Evolutionary conservation across 1,140 invertebrate genomes (phyloP), one percentile per base, ranked within the genome.

Genomic region (Halesus radiatus): DNA sequence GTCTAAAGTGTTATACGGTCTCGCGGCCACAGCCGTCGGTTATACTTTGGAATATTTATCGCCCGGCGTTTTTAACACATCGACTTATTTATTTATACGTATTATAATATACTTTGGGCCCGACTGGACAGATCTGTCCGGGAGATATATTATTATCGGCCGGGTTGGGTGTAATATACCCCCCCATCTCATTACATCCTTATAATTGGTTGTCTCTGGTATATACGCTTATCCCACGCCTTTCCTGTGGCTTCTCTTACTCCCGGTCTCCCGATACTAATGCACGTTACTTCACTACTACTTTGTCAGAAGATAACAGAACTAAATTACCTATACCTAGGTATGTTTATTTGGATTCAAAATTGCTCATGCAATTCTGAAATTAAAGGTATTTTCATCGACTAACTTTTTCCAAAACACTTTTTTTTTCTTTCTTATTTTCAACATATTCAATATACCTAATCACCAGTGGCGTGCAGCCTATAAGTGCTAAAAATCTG

Each of bases 141-240:
- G 75, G 81, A 82, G 70, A 82, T 82, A 82, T 78, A 81, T 81
- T 79, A 70, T 70, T 56, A 54, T 23, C 32, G 74, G 18, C 74
- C 74, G 77, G 32, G 68, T 58, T 62, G 52, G 52, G 78, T 78
- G 76, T 70, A 80, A 58, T 75, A 23, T 58, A 64, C 76, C 75
- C 72, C 72, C 81, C 52, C 78, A 80, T 70, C 81, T 82, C 78
- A 82, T 82, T 82, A 82, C 81, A 76, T 73, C 53, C 62, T 66
- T 80, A 82, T 82, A 82, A 82, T 82, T 82, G 81, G 81, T 76
- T 82, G 81, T 82, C 78, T 60, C 76, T 62, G 45, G 56, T 53
- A 29, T 72, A 62, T 50, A 70, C 81, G 56, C 10, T 45, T 75
- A 75, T 75, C 72, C 72, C 72, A 75, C 72, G 72, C 72, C 15